Conservation (phyloP, 2,113 vertebrate species). For the cattle (Bos taurus) region DNA sequence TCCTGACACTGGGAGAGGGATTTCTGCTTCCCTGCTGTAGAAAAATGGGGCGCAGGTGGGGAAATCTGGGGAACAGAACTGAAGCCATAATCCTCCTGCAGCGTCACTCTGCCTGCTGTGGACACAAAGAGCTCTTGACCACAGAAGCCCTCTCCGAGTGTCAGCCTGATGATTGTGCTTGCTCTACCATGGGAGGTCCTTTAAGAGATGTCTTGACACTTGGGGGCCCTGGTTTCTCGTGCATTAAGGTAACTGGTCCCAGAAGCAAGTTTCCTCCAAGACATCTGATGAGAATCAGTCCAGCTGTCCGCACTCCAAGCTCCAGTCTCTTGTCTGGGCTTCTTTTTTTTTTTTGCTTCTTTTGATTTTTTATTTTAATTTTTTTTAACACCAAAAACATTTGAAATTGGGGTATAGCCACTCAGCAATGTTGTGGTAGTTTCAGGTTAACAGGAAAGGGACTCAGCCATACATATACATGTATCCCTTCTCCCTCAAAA, state of each 20-base stretch:
- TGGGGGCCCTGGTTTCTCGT: not conserved
- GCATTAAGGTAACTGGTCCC: not conserved
- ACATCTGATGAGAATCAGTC: not conserved
- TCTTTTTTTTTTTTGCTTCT: not conserved
- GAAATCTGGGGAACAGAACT: too few species aligned
- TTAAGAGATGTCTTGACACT: not conserved
- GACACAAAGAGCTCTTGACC: not conserved
- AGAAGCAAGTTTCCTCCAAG: not conserved
- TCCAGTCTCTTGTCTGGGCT: not conserved
- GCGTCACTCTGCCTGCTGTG: too few species aligned
- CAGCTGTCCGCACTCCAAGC: not conserved
- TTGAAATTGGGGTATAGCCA: not conserved
- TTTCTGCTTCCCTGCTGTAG: too few species aligned
- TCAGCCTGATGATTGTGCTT: not conserved
- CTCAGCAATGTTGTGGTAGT: not conserved
- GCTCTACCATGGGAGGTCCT: not conserved
- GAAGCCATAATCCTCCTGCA: not conserved
- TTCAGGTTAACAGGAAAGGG: not conserved
- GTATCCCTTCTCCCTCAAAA: not conserved
- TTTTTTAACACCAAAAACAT: not conserved
- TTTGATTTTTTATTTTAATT: not conserved
- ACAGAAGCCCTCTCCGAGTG: fast-evolving
- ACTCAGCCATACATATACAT: not conserved
- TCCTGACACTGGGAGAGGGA: not conserved
- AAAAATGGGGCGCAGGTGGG: not conserved